phyloP scores from a whole-genome alignment of 2,797 vertebrate genomes.

The Falco biarmicus region DNA sequence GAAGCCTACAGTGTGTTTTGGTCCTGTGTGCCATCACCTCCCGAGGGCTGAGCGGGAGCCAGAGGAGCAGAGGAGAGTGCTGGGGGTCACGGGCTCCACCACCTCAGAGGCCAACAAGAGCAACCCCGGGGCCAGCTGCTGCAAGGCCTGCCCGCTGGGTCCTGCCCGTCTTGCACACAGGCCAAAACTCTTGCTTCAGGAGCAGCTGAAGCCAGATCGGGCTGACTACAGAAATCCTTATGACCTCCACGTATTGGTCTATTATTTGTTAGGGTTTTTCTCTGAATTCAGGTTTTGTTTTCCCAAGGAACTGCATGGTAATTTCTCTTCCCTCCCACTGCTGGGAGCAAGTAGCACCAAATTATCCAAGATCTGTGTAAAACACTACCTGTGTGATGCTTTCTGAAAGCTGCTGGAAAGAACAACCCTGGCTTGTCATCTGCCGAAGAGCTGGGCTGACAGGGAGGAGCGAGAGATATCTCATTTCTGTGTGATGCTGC shows the following conservation, averaged over 20 bases:
- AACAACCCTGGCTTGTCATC: background rate
- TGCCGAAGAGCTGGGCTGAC: background rate
- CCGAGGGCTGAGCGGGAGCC: background rate
- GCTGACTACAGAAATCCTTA: background rate
- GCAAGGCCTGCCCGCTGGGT: background rate
- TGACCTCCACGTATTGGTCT: background rate
- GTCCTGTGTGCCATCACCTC: background rate
- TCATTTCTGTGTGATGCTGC: background rate
- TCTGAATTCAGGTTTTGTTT: background rate
- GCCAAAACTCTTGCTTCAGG: background rate
- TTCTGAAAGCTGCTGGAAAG: background rate
- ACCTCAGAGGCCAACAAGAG: rapidly evolving
- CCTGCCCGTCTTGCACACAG: rapidly evolving
- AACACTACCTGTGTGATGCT: background rate
- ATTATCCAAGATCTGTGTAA: background rate
- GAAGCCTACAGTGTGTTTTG: background rate
- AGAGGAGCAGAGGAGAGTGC: background rate
- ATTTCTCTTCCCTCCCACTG: background rate
- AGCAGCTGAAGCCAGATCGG: background rate
- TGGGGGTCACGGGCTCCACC: background rate
- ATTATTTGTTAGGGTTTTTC: background rate
- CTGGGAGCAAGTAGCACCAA: rapidly evolving
- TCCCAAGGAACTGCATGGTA: background rate
- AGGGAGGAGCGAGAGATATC: background rate
- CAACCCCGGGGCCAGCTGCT: background rate